phyloP scores from a whole-genome alignment of 1,140 invertebrate species.

The Pentalonia nigronervosa region DNA sequence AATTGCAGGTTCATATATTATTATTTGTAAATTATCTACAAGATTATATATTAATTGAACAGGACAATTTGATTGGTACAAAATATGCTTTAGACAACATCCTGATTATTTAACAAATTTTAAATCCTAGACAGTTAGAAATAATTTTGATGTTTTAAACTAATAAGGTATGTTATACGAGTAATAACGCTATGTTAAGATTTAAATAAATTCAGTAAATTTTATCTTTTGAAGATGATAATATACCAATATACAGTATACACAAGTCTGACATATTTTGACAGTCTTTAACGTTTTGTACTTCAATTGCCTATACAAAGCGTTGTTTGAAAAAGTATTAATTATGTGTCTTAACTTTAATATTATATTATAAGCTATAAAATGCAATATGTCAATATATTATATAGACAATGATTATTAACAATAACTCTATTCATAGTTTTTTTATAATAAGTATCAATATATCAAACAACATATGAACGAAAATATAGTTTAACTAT shows the following conservation, averaged over 20 bases:
- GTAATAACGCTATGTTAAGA: too few species aligned
- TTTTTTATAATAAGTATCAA: too few species aligned
- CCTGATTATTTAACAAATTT: neutral
- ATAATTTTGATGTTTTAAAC: neutral
- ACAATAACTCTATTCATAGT: too few species aligned
- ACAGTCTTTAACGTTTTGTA: neutral
- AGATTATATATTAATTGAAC: neutral
- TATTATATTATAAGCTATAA: too few species aligned
- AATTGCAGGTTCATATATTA: neutral
- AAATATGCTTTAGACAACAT: neutral
- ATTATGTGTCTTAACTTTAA: too few species aligned
- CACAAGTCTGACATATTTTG: neutral
- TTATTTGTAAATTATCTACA: neutral
- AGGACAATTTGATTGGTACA: neutral
- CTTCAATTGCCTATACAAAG: neutral
- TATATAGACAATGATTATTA: too few species aligned
- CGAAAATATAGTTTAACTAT: too few species aligned
- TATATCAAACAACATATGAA: too few species aligned
- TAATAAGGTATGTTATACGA: neutral
- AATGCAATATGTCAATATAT: too few species aligned
- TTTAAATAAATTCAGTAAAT: neutral
- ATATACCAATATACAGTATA: too few species aligned
- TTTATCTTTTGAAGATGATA: neutral
- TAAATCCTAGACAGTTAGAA: neutral
- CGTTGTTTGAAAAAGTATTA: neutral